Evolutionary conservation across 2,888 invertebrate species (phyloP).

Genomic region (Pantelozetes paolii): DNA sequence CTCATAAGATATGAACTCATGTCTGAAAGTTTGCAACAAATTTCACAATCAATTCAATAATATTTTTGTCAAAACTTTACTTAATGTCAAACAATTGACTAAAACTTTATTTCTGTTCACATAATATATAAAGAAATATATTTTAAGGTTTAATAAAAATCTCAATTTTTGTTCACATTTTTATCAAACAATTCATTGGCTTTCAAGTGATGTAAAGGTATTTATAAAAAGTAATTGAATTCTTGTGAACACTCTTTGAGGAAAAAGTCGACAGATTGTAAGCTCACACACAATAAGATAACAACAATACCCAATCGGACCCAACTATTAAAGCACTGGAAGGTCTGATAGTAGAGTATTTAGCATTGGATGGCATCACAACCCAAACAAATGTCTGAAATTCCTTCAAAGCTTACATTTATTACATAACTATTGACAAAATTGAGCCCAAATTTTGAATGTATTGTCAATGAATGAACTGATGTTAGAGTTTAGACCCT

Average conservation of each 20-base stretch:
- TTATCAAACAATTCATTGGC: not conserved
- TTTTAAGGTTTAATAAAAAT: not conserved
- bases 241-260: conserved; percentile 20
- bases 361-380: not conserved
- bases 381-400: not conserved
- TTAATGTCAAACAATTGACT: not conserved
- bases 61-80: not conserved
- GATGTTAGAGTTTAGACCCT: not conserved
- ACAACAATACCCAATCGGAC: conserved; percentile 13
- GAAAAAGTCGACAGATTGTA: conserved; percentile 23
- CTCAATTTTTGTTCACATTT: no score
- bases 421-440: not conserved
- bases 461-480: no score
- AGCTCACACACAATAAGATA: conserved; percentile 19
- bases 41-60: conserved; percentile 12
- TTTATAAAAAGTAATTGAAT: conserved; percentile 1
- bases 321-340: not conserved
- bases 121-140: not conserved
- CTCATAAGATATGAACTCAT: not conserved
- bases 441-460: not conserved
- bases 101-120: not conserved
- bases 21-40: conserved; percentile 11
- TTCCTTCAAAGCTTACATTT: no score
- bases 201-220: not conserved
- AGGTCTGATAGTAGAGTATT: not conserved